Base-by-base conservation (phyloP, 2,113 vertebrate genomes). In the Stomatorhinus ivindoensis region DNA sequence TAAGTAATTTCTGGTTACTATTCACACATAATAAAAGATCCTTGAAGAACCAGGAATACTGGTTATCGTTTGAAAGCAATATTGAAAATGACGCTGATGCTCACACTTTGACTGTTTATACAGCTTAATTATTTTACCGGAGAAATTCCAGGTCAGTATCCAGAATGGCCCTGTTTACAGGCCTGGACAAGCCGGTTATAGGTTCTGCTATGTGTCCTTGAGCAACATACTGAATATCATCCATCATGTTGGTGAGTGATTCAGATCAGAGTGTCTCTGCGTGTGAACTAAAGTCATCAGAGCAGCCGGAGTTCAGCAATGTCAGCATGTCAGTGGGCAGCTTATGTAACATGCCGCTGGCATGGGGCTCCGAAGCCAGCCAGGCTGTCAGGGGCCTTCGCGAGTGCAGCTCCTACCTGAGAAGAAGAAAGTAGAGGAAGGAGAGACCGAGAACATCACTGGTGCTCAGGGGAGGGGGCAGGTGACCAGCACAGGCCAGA, bases 391-490 rank as follows among this genome's bases (percentile, higher is more conserved):
- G 73, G 35, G 35, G 35, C 24, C n/a, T 76, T 4, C 11, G 76
- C 9, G 76, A 48, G 42, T 58, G 50, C 44, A 7, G 42, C 27
- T 89, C 48, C 47, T 53, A 55, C 47, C 88, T 44, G 88, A 88
- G 24, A 51, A 88, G 44, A 48, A 69, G 88, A 24, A 47, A 89
- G 87, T 2, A 86, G 91, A 87, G 90, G 89, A 87, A 44, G 88
- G 87, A 92, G 19, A 93, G 90, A 58, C 51, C 58, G 2, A 92
- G 88, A n/a, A 92, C 89, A 46, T 93, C 90, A 48, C 83, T 89
- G 48, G 89, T 89, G 76, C 87, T 90, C 58, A 90, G 88, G 44
- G 90, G 91, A 83, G 88, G 90, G 42, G 90, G 89, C 51, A 92
- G 90, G 80, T 93, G 92, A 85, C 83, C 91, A 42, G 91, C 53